These are phyloP conservation scores for Heliconius himera DNA, from an alignment of 1,140 invertebrate genomes.

Conservation along the genomic window DNA sequence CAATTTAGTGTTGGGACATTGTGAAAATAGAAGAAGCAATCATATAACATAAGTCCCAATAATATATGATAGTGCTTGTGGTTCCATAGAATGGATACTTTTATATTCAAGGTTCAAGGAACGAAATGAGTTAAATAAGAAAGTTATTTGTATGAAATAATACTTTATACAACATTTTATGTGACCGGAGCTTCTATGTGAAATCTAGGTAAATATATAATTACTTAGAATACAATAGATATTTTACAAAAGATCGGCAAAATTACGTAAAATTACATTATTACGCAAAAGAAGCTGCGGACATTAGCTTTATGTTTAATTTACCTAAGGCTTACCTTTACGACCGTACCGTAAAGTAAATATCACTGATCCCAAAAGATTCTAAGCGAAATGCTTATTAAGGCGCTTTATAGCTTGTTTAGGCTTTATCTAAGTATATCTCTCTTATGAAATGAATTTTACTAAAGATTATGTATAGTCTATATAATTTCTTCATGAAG, in stretches of 20 bases:
- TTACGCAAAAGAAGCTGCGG: background rate
- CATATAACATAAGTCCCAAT: background rate
- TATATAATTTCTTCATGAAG: background rate
- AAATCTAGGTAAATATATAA: no score
- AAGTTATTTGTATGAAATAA: no score
- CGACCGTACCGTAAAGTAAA: slow-evolving; percentile 60
- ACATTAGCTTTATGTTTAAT: background rate
- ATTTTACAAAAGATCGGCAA: background rate
- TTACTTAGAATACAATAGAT: background rate
- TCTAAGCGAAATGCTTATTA: slow-evolving; percentile 55
- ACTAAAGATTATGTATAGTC: background rate
- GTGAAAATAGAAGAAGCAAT: slow-evolving; percentile 6
- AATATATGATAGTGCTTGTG: background rate
- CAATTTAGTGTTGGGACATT: background rate
- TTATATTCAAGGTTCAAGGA: background rate
- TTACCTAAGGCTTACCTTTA: slow-evolving; percentile 41
- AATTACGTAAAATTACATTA: background rate
- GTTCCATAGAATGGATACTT: background rate
- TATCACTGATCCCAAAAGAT: slow-evolving; percentile 61
- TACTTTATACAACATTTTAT: no score
- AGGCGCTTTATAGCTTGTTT: slow-evolving; percentile 58
- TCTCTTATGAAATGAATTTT: slow-evolving; percentile 1
- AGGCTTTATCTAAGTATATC: slow-evolving; percentile 16
- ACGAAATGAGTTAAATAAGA: no score
- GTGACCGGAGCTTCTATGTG: no score